A percentile compares a stretch with the other conserved stretches of the same genome.
Evolutionary conservation across 2,888 invertebrate species (phyloP).

Genomic region (Drosophila tripunctata): DNA sequence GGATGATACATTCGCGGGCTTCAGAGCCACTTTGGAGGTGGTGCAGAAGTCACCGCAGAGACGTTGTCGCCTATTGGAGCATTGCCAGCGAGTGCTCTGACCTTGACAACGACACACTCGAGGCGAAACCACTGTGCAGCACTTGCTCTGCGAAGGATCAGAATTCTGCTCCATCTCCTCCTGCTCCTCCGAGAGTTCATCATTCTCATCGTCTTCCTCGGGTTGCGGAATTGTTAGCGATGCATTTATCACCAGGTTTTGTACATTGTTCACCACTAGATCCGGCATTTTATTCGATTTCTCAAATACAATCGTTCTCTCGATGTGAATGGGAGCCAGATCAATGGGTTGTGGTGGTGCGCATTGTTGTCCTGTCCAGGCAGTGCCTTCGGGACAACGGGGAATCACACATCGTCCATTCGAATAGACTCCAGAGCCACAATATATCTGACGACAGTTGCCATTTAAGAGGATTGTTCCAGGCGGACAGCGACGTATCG

Average conservation of each 20-base stretch:
- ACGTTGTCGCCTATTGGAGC: conserved; percentile 63
- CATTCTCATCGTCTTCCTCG: conserved; percentile 29
- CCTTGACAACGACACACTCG: conserved; percentile 57
- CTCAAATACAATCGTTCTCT: conserved; percentile 41
- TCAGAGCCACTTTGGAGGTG: conserved; percentile 65
- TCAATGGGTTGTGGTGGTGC: conserved; percentile 42
- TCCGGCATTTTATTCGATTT: conserved; percentile 36
- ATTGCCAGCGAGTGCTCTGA: conserved; percentile 58
- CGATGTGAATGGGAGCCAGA: conserved; percentile 42
- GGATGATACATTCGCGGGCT: conserved; percentile 33
- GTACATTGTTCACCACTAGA: conserved; percentile 58
- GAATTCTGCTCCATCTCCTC: too few relatives aligned
- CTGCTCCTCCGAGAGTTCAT: conserved; percentile 30
- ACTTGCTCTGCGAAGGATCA: conserved; percentile 27
- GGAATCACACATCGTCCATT: conserved; percentile 58
- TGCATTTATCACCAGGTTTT: conserved; percentile 64
- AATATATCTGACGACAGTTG: conserved; percentile 70
- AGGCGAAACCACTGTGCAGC: conserved; percentile 76
- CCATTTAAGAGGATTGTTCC: conserved; percentile 59
- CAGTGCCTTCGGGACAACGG: conserved; percentile 67
- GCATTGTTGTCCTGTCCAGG: conserved; percentile 71
- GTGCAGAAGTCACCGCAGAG: conserved; percentile 75
- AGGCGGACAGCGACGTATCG: conserved; percentile 51
- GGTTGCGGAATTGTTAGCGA: conserved; percentile 34
- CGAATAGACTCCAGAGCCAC: conserved; percentile 53